Evolutionary conservation across 2,113 vertebrate genomes (phyloP).

Genomic region (Onychorhynchus coronatus): DNA sequence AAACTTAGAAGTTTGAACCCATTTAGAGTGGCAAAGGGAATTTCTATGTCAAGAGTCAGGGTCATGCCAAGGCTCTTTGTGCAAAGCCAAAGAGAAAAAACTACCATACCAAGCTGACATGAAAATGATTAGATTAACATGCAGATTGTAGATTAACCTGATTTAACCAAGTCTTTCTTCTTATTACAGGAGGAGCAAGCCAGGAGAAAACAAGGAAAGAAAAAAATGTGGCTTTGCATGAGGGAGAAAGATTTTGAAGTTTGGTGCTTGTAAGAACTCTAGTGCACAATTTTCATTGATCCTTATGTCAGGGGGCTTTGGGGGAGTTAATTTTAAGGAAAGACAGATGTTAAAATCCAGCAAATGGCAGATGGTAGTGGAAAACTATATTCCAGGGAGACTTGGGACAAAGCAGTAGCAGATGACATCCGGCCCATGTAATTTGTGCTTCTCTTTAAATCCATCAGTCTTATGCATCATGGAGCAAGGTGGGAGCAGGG

Average conservation of each 20-base stretch:
- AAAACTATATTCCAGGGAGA: conserved; percentile 56
- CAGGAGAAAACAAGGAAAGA: background rate
- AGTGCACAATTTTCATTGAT: background rate
- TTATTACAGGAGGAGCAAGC: background rate
- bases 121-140: background rate
- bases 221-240: background rate
- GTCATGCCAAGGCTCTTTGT: background rate
- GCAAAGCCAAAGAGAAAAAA: background rate
- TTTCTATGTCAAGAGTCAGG: background rate
- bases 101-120: background rate
- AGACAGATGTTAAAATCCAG: conserved; percentile 53
- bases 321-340: background rate
- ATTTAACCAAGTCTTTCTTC: background rate
- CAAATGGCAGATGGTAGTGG: conserved; percentile 62
- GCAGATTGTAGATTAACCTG: background rate
- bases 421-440: background rate
- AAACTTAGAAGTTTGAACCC: background rate
- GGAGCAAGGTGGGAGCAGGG: background rate
- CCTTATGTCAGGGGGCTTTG: background rate
- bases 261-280: background rate
- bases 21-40: background rate
- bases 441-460: background rate
- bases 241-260: background rate
- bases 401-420: background rate
- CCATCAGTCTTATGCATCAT: background rate